Evolutionary conservation across 1,140 invertebrate species (phyloP), one percentile per base, ranked within the genome.

Genomic region (Melipona quadrifasciata): DNA sequence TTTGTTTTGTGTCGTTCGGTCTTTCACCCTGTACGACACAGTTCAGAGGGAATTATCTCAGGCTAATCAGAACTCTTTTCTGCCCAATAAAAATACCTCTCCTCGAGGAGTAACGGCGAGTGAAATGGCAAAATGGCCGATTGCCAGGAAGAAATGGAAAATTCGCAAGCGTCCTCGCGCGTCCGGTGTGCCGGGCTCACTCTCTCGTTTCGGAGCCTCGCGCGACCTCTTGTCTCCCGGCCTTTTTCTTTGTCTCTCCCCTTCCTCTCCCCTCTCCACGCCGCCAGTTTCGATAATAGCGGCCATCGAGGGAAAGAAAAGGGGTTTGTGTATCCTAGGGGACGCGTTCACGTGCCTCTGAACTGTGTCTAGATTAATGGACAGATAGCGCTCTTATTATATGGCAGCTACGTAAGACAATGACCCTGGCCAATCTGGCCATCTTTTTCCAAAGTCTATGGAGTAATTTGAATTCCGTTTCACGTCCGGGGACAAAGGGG

Each of bases 121-220:
- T 70, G 47, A 84, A 68, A 78, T 57, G 76, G 75, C 55, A 72
- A 82, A 71, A 87, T 92, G 91, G 91, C 90, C 81, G 73, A 68
- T 76, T 89, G 91, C 91, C 91, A 92, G 91, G 71, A 80, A 87
- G 86, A 90, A 47, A 91, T 90, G 85, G 87, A 89, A 81, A 92
- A 92, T 90, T 91, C 89, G 89, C 91, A 91, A 47, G 85, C 78
- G 82, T 87, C 90, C 77, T 84, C 87, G 87, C 19, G 64, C 53
- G 84, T 88, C 80, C 58, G 21, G 47, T 65, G 27, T 31, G 11
- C 77, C 21, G 65, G 61, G 76, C 65, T 61, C 76, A 80, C 55
- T 80, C 55, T 80, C 70, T 17, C 27, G 8, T 84, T 57, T 68
- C 76, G 51, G 47, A 53, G 55, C 57, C 73, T 39, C 31, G 73